A percentile compares a stretch with the other conserved stretches of the same genome.
Evolutionary conservation across 2,797 vertebrate species (phyloP).

Genomic region (Oryzias dopingdopingensis): DNA sequence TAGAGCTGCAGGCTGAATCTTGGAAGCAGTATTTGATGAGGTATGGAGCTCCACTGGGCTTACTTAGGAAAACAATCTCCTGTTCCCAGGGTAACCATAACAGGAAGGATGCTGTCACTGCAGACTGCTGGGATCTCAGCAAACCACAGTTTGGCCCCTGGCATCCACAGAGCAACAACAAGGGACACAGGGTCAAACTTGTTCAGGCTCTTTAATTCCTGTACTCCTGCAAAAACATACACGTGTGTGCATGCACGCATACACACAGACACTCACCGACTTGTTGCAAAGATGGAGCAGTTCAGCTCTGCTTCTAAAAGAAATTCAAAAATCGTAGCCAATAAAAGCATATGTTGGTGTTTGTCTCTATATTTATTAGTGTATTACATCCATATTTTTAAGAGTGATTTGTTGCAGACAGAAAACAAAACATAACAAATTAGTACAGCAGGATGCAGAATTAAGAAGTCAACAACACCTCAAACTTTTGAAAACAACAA

Average conservation of each 20-base stretch:
- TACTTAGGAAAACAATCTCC: conserved; percentile 65
- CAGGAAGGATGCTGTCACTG: conserved; percentile 67
- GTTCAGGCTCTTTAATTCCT: conserved; percentile 1
- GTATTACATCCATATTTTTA: too few relatives aligned
- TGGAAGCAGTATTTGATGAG: conserved; percentile 67
- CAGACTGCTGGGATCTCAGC: conserved; percentile 27
- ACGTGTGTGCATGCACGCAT: not conserved
- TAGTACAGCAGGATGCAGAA: too few relatives aligned
- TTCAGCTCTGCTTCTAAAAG: too few relatives aligned
- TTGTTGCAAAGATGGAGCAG: too few relatives aligned
- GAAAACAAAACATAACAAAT: not conserved
- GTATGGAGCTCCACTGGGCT: conserved; percentile 48
- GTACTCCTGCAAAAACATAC: not conserved
- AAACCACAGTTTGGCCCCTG: conserved; percentile 30
- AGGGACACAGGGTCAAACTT: conserved; percentile 29
- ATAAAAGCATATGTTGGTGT: too few relatives aligned
- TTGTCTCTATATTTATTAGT: too few relatives aligned
- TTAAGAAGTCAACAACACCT: too few relatives aligned
- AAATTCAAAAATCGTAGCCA: too few relatives aligned
- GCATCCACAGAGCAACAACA: conserved; percentile 16
- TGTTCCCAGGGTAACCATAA: conserved; percentile 71
- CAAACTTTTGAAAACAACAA: not conserved
- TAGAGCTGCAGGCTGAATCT: conserved; percentile 67
- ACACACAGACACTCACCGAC: not conserved
- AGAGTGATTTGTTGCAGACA: not conserved